Evolutionary conservation across 2,113 vertebrate species (phyloP).

Genomic region (Amphiprion ocellaris): DNA sequence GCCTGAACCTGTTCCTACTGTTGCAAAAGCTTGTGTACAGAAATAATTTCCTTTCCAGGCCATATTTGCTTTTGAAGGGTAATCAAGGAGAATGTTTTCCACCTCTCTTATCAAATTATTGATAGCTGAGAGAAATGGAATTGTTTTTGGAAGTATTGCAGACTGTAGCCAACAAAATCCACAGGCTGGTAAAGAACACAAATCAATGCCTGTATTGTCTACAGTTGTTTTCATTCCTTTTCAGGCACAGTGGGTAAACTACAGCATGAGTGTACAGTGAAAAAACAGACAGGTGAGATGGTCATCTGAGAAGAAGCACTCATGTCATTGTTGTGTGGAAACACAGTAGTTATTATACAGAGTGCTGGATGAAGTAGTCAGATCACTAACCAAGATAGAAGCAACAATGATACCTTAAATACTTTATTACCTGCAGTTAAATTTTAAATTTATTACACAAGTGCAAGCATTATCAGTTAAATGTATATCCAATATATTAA

Average conservation of each 20-base stretch:
- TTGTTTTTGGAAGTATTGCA: background rate
- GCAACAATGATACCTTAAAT: too few relatives aligned
- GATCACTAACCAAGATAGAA: too few relatives aligned
- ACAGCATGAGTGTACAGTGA: background rate
- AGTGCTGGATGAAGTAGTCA: background rate
- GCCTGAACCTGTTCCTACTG: constrained; percentile 41
- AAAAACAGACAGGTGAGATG: constrained; percentile 6
- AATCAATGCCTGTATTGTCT: background rate
- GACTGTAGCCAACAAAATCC: background rate
- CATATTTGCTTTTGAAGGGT: constrained; percentile 31
- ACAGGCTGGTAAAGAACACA: constrained; percentile 9
- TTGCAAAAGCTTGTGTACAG: constrained; percentile 24
- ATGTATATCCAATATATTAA: background rate
- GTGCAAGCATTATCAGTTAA: background rate
- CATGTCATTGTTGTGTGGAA: constrained; percentile 35
- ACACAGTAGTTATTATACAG: constrained; percentile 1
- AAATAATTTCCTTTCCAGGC: constrained; percentile 12
- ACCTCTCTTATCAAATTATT: constrained; percentile 8
- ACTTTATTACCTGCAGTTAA: too few relatives aligned
- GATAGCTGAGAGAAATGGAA: background rate
- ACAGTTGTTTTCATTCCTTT: constrained; percentile 12
- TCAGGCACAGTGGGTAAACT: background rate
- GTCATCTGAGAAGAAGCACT: constrained; percentile 8
- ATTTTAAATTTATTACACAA: too few relatives aligned
- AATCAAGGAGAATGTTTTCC: constrained; percentile 28